phyloP scores from a whole-genome alignment of 2,888 invertebrate species.

The Nezara viridula region DNA sequence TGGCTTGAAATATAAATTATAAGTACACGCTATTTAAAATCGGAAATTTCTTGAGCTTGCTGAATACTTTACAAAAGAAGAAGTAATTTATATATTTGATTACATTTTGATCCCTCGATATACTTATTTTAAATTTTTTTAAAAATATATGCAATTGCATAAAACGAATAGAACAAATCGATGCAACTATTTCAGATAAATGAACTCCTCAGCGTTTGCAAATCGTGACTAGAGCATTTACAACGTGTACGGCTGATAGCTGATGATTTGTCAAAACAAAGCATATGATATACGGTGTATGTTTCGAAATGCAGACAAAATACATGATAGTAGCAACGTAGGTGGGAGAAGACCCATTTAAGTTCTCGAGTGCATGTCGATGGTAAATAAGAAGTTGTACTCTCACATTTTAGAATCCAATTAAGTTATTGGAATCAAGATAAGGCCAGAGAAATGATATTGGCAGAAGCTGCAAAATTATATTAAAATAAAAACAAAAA shows the following conservation, averaged over 20 bases:
- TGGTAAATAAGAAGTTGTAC: neutral
- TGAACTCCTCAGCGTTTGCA: neutral
- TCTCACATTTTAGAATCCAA: neutral
- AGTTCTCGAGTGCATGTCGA: neutral
- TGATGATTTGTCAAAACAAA: conserved; percentile 23
- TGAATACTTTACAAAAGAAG: neutral
- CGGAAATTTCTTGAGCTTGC: too few species aligned
- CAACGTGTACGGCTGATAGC: neutral
- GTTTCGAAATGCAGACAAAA: neutral
- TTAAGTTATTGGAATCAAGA: neutral
- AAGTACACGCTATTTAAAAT: too few species aligned
- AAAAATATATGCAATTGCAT: too few species aligned
- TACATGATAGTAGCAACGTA: neutral
- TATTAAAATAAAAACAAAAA: too few species aligned
- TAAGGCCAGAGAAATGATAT: too few species aligned
- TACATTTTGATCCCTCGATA: too few species aligned
- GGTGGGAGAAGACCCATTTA: neutral
- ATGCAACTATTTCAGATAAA: neutral
- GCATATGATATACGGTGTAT: neutral
- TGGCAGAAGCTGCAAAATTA: too few species aligned
- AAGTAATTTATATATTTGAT: neutral
- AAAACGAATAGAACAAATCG: neutral
- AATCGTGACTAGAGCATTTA: conserved; percentile 5
- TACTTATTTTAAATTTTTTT: too few species aligned
- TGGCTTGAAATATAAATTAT: too few species aligned